Conservation (phyloP, 2,797 vertebrate species). For the Uromys caudimaculatus region DNA sequence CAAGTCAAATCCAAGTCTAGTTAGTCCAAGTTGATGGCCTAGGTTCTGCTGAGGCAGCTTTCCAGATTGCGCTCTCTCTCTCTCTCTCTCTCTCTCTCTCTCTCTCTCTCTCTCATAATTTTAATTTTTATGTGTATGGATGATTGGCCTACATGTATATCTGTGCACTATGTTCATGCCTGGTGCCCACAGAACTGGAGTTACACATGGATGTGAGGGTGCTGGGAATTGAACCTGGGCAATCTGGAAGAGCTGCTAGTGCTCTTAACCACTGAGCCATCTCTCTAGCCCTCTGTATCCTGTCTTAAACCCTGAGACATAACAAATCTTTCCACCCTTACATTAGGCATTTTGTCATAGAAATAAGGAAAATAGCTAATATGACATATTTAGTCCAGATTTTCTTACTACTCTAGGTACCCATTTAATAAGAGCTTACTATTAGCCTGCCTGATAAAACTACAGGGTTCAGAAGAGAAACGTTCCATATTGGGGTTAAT, state of each 20-base stretch:
- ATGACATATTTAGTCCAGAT: background rate
- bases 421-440: conserved; percentile 21
- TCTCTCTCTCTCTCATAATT: no score
- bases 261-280: background rate
- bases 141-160: background rate
- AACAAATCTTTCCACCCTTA: background rate
- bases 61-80: background rate
- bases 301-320: background rate
- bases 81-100: background rate
- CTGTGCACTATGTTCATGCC: background rate
- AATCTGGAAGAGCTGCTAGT: background rate
- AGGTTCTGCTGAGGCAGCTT: background rate
- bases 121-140: background rate
- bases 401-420: background rate
- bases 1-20: background rate
- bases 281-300: background rate
- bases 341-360: background rate
- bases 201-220: background rate
- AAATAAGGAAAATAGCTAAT: background rate
- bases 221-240: background rate
- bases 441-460: background rate
- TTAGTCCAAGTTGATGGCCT: background rate
- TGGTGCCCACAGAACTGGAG: background rate
- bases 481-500: background rate
- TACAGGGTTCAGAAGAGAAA: background rate